Evolutionary conservation across 2,113 vertebrate species (phyloP), one percentile per base, ranked within the genome.

Genomic region (Condylura cristata): DNA sequence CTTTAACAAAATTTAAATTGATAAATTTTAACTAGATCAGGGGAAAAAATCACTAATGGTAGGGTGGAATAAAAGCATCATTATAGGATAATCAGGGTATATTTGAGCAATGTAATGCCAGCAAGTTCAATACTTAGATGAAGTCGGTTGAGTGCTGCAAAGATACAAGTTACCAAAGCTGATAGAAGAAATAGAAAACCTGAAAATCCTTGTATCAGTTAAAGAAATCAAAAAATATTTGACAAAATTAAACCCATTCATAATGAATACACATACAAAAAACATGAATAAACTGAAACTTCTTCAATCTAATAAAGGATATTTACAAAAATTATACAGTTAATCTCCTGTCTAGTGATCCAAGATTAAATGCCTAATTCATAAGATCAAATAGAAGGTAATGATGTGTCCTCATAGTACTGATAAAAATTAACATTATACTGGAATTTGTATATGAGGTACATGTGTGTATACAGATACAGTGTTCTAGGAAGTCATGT

Each of bases 101-200:
- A 76, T 75, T 61, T 41, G 24, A 83, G 26, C 46, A 44, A 34
- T 30, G 74, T 12, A 51, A 18, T 83, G 46, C 26, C 60, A 83
- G 24, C 60, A 84, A 65, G 0, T 68, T 61, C 28, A 89, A 16
- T 20, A 72, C 11, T 61, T 46, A 18, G 5, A 63, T n/a, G 32
- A 60, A 80, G 32, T 39, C 68, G 66, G 58, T 26, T 81, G 66
- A 92, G 72, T 8, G n/a, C 63, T 85, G 80, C 8, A 60, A 82
- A 66, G 61, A 58, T 6, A 80, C 32, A 92, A 88, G 30, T 79
- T 65, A 79, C 48, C 39, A 74, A 86, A 65, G 34, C 28, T 80
- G 60, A 61, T 53, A 65, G 41, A 44, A 95, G 44, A 46, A 94
- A 86, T 41, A 88, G 9, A 91, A 93, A 65, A 58, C 70, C 44